A percentile compares a stretch with the other conserved stretches of the same genome.
Conservation (phyloP, 2,888 invertebrate species). For the Trissolcus brochymenae region DNA sequence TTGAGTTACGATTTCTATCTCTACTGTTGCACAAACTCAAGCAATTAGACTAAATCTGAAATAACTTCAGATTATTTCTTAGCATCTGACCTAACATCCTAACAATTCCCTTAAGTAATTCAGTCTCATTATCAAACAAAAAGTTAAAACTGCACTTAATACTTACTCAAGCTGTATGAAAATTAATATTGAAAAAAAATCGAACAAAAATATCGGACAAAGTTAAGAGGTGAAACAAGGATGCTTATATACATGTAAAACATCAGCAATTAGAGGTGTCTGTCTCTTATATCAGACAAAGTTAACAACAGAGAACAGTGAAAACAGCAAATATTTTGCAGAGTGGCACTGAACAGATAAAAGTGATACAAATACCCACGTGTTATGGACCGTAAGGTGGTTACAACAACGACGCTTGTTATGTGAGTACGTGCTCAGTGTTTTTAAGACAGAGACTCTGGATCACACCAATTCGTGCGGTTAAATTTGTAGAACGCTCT, state of each 20-base stretch:
- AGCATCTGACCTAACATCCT: conserved; percentile 11
- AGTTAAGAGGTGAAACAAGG: no score
- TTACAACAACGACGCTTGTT: conserved; percentile 59
- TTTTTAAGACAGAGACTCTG: conserved; percentile 31
- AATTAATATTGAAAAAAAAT: no score
- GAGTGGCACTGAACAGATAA: conserved; percentile 43
- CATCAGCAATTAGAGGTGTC: conserved; percentile 46
- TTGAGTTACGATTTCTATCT: neutral
- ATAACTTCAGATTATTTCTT: conserved; percentile 13
- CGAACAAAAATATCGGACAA: no score
- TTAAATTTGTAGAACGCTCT: conserved; percentile 37
- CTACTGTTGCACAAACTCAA: neutral
- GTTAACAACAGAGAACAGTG: conserved; percentile 22
- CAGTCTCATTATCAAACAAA: conserved; percentile 19
- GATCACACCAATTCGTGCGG: conserved; percentile 41
- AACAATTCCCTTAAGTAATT: conserved; percentile 28
- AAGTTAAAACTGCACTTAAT: no score
- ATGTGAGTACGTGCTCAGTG: conserved; percentile 56
- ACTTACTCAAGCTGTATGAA: no score
- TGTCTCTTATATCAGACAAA: conserved; percentile 43
- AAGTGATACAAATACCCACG: conserved; percentile 50
- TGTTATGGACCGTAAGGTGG: conserved; percentile 59
- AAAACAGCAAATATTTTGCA: conserved; percentile 44
- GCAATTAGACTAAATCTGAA: neutral
- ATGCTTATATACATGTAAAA: neutral